Evolutionary conservation across 1,140 invertebrate genomes (phyloP), one percentile per base, ranked within the genome.

Genomic region (Brachionus plicatilis): DNA sequence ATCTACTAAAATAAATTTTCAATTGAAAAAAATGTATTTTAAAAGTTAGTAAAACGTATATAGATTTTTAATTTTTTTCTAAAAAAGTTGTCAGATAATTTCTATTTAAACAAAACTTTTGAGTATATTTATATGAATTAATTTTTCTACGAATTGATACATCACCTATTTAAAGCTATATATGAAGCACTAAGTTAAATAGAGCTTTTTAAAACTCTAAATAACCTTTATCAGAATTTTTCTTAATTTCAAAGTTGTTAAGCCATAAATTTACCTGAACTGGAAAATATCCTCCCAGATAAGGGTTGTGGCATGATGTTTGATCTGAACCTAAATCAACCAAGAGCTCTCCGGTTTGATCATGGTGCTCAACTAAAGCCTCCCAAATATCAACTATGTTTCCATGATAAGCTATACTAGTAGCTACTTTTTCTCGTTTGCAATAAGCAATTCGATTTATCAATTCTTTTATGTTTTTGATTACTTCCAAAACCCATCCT

Each of bases 311-410:
- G 85, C 91, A 92, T 5, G 93, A 93, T 6, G 93, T 93, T 87
- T 93, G 93, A 87, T 93, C 93, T 8, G 92, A 93, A 3, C 92
- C 93, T 6, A 93, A 86, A 45, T 93, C 93, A 3, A 91, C 92
- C 6, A 93, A 86, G 3, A 91, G 85, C 60, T 93, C 92, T 27
- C 91, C 91, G 8, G 90, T 92, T 9, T 86, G 87, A 60, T 92
- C 89, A 85, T 90, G 91, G 85, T 92, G 92, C 20, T 89, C 85
- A 12, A 89, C 91, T 27, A 93, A 86, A 82, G 79, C 79, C 17
- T 82, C 79, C 91, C 93, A 93, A 14, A 93, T 85, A 86, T 91
- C 89, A 5, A 93, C 93, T 37, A 93, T 85, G 87, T 92, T 93
- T 20, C 92, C 92, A 87, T 91, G 89, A 88, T 92, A 93, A 33